Conservation (phyloP, 2,797 vertebrate species). For the Kryptolebias ocellatus region DNA sequence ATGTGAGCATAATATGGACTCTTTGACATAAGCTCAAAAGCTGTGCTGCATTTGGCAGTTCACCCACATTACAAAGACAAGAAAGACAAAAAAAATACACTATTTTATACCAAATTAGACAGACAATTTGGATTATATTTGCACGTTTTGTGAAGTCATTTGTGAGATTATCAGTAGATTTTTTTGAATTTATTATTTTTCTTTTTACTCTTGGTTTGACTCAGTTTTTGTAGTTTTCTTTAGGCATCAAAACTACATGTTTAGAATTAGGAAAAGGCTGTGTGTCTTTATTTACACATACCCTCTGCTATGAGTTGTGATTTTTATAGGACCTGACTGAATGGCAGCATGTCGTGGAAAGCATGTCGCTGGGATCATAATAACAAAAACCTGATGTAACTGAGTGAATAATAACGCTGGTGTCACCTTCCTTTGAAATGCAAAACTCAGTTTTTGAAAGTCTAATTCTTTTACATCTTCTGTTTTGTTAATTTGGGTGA, state of each 20-base stretch:
- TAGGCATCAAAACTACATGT: background rate
- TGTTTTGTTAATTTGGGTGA: constrained; percentile 21
- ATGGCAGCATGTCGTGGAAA: no score
- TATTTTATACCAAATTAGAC: no score
- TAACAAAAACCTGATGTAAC: no score
- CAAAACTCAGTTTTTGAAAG: background rate
- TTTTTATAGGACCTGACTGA: background rate
- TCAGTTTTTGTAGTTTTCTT: background rate
- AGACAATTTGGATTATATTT: background rate
- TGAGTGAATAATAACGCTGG: no score
- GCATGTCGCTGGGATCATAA: no score
- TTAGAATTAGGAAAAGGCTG: no score
- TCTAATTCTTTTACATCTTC: background rate
- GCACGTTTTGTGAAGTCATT: no score
- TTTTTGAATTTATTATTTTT: background rate
- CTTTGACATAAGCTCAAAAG: constrained; percentile 6
- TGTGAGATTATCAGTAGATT: background rate
- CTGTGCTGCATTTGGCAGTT: constrained; percentile 16
- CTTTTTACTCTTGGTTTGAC: background rate
- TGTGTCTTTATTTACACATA: no score
- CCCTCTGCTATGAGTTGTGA: no score
- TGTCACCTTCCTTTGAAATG: no score
- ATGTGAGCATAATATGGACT: background rate
- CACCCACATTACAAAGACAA: background rate
- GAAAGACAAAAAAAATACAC: background rate